Base-by-base conservation (phyloP, 2,888 invertebrate species). In the Limnephilus rhombicus region DNA sequence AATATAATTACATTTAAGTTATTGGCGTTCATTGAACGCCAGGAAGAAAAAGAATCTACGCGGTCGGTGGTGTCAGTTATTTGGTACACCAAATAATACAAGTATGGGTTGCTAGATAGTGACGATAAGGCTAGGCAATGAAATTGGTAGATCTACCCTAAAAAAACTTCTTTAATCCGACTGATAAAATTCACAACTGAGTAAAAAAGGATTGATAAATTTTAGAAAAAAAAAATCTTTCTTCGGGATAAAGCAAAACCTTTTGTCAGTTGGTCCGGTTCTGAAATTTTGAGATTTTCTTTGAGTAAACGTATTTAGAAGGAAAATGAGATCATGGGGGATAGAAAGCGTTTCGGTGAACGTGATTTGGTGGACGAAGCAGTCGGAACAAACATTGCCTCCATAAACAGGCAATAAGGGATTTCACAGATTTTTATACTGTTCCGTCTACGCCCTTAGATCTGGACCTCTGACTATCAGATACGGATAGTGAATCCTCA, bases 331-430 rank as follows among this genome's bases (percentile, higher is more conserved):
- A 89, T 89, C 88, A 80, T 87, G 87, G 87, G 24, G 15, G 88
- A 89, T 89, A 89, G 37, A 80, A 41, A 34, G 80, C 13, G 45
- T 24, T 68, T 68, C 49, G 86, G 29, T 34, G 49, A 24, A 89
- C 88, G 88, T 89, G 80, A 89, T 31, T 37, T 68, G 88, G 88
- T 80, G 34, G 88, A 80, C 68, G 80, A 89, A 87, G 80, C 37
- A 37, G 88, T 37, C 88, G 15, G 18, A n/a, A 41, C 88, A 68
- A 89, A 89, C 80, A 80, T 89, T 89, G 88, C 88, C 41, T 89
- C 18, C 88, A 80, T 89, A 89, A 89, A 89, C 88, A 89, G 88
- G 34, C 88, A 80, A 89, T 89, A 80, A 89, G 37, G 88, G 80
- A 80, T 80, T 89, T 80, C 68, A 37, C 34, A 34, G 68, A 89